Conservation (phyloP, 2,797 vertebrate species). For the Cynopterus sphinx region DNA sequence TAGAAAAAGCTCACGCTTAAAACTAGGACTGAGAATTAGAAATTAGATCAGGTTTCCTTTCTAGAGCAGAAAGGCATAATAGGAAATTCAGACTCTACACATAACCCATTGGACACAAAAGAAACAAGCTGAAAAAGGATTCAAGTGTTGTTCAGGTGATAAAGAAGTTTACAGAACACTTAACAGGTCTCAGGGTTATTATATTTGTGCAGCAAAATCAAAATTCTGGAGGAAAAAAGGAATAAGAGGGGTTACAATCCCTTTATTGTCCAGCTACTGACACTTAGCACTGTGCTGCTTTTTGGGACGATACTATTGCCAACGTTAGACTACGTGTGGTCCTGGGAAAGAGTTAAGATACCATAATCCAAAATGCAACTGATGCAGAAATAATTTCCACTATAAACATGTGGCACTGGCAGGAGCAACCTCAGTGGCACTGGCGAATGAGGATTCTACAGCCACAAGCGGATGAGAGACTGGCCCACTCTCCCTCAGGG, state of each 20-base stretch:
- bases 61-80: background rate
- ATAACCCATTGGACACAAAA: background rate
- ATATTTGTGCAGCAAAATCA: background rate
- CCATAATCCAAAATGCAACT: background rate
- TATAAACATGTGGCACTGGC: too few species aligned
- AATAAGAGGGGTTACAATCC: too few species aligned
- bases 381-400: background rate
- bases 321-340: too few species aligned
- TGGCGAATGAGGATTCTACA: background rate
- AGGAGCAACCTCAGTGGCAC: background rate
- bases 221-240: background rate
- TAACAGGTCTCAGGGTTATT: background rate
- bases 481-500: background rate
- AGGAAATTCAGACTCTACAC: background rate
- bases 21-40: background rate
- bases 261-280: background rate
- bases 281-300: slow-evolving; percentile 82
- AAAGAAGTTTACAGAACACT: background rate
- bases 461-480: background rate
- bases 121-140: background rate
- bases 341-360: background rate
- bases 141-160: background rate
- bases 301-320: slow-evolving; percentile 58
- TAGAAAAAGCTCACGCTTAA: background rate
- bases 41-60: background rate